Percentiles rank a stretch among this genome's conserved stretches.
These are phyloP conservation scores for Andricus grossulariae DNA, from an alignment of 1,140 invertebrate genomes.

Conservation along the genomic window DNA sequence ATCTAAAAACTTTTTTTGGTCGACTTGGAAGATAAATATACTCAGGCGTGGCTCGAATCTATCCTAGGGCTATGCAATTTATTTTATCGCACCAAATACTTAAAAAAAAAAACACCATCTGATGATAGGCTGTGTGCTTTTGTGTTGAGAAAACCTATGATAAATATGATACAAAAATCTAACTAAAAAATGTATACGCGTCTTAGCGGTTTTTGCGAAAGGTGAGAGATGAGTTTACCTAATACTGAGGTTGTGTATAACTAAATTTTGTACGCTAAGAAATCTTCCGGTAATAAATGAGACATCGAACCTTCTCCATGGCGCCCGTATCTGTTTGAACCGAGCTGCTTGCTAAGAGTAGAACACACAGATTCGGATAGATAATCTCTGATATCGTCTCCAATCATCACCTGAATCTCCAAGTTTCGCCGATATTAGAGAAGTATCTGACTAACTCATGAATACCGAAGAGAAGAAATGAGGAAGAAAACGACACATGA, in stretches of 20 bases:
- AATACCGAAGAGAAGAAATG: conserved; percentile 47
- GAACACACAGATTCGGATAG: conserved; percentile 61
- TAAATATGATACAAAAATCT: conserved; percentile 68
- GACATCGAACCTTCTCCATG: conserved; percentile 62
- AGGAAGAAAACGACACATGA: neutral
- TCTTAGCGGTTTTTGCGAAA: conserved; percentile 71
- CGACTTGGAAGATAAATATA: conserved; percentile 71
- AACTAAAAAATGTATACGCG: conserved; percentile 60
- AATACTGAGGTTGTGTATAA: conserved; percentile 70
- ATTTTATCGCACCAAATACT: conserved; percentile 72
- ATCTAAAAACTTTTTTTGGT: conserved; percentile 73
- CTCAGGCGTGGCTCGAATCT: conserved; percentile 68
- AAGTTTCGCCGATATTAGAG: conserved; percentile 54
- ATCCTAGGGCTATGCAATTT: conserved; percentile 73
- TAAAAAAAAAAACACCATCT: conserved; percentile 58
- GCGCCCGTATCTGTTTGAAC: conserved; percentile 58
- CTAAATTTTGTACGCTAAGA: conserved; percentile 37
- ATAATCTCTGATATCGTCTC: conserved; percentile 53
- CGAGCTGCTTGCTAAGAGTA: conserved; percentile 70
- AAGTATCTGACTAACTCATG: conserved; percentile 59
- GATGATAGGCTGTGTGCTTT: conserved; percentile 73
- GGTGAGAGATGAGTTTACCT: conserved; percentile 75
- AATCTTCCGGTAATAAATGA: conserved; percentile 53
- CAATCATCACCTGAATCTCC: neutral
- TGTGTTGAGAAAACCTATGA: conserved; percentile 68